Conservation (phyloP, 2,797 vertebrate species). For the Pelobates cultripes region DNA sequence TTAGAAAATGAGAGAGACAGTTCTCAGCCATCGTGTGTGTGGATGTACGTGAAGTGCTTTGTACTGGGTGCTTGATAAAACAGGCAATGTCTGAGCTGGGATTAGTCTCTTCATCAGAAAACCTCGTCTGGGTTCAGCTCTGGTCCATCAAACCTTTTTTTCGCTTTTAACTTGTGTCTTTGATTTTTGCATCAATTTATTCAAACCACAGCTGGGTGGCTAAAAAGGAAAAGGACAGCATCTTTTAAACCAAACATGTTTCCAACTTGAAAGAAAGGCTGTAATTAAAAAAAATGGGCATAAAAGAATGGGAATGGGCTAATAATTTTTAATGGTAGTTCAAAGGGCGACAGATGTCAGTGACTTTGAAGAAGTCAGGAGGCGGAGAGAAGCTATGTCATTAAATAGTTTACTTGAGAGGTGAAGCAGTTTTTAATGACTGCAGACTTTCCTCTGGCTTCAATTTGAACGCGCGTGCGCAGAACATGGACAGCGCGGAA, state of each 20-base stretch:
- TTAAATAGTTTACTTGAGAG: constrained; percentile 78
- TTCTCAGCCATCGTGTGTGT: constrained; percentile 84
- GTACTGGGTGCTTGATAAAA: constrained; percentile 93
- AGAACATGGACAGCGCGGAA: not conserved
- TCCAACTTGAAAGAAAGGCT: constrained; percentile 85
- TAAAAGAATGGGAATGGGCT: constrained; percentile 90
- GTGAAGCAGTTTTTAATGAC: constrained; percentile 77
- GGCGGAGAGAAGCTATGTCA: constrained; percentile 76
- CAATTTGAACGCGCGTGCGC: constrained; percentile 74
- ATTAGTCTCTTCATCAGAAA: constrained; percentile 99
- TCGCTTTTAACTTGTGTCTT: constrained; percentile 95
- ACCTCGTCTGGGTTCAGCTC: constrained; percentile 97
- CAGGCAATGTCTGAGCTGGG: constrained; percentile 94
- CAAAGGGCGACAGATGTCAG: constrained; percentile 92
- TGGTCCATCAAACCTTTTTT: constrained; percentile 92
- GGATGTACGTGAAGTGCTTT: constrained; percentile 81
- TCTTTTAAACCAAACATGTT: constrained; percentile 87
- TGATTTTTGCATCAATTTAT: constrained; percentile 95
- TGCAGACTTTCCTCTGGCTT: constrained; percentile 81
- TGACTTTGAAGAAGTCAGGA: constrained; percentile 83
- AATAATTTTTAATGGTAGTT: constrained; percentile 91
- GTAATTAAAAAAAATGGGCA: constrained; percentile 98
- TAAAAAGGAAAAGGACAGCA: constrained; percentile 84
- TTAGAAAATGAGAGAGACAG: constrained; percentile 71
- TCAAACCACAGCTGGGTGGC: constrained; percentile 94